Evolutionary conservation across 2,797 vertebrate species (phyloP), one percentile per base, ranked within the genome.

Genomic region (Danio jaintianensis): DNA sequence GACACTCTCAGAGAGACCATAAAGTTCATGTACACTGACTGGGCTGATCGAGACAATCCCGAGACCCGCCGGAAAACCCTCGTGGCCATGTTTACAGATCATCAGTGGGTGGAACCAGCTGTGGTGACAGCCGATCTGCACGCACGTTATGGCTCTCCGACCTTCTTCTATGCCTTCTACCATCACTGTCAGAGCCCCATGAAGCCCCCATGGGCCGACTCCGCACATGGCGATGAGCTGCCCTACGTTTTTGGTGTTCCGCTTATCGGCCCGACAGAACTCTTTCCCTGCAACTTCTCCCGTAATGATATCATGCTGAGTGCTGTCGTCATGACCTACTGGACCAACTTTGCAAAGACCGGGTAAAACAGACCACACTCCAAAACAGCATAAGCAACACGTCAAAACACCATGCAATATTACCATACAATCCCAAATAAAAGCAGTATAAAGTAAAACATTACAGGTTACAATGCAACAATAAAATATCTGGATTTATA

Each of bases 21-120:
- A 89, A 99, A 99, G 90, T 99, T 99, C 90, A 99, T 99, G 98
- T 99, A 99, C 93, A 99, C 98, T 0, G 98, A 99, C 91, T 99
- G 98, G 98, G 98, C 98, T 0, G 98, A 99, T 91, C 94, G 98
- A 53, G 97, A 99, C 92, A 99, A 99, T 91, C 96, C 97, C 0
- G 97, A 99, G 90, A 99, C 97, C 2, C 96, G 98, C 12, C 96
- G 98, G 82, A 99, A 99, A 91, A 99, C 98, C 4, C 91, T 99
- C 71, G 97, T 99, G 89, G 98, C 98, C 9, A 96, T 99, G 74
- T 99, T 99, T 90, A 99, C 98, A 0, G 98, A 99, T 88, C 98
- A 99, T 90, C 98, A 99, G 87, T 99, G 98, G 98, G 98, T 99
- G 83, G 98, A 98, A 89, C 98, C 98, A 0, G 97, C 98, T 0